Base-by-base conservation (phyloP, 1,140 invertebrate genomes). In the Drosophila quadrilineata region DNA sequence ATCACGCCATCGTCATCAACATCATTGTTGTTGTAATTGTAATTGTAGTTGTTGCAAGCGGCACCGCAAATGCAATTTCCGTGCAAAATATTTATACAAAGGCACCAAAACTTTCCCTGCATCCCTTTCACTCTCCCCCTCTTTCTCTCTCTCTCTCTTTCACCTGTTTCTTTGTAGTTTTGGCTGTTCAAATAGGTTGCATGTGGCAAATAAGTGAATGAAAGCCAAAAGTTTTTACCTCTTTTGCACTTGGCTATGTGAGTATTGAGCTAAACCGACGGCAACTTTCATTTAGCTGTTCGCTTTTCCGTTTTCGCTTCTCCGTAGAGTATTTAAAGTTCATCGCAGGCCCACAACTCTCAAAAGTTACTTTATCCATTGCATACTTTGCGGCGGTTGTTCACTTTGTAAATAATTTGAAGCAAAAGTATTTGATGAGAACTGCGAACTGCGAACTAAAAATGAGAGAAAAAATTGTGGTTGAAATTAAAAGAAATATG, bases 361-460 rank as follows among this genome's bases (percentile, higher is more conserved):
- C 50, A 60, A 52, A 35, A 65, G 71, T 58, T 58, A 10, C 28
- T 41, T 40, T 31, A 3, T 24, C 19, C 38, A 53, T 31, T 59
- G 72, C 53, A 59, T 75, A 71, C 45, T 75, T 57, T 71, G 72
- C 33, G 59, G 59, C 60, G 50, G 56, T 75, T 36, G 40, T 8
- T 16, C 48, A 68, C 68, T 76, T 77, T 62, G 57, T 22, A 56
- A 49, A 54, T 41, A 58, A 21, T 43, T 5, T 45, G 17, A 19
- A 54, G 19, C 48, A 53, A 58, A 62, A 62, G 58, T 35, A 62
- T 50, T 64, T 10, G 2, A 6, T 19, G 16, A 50, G 21, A 53
- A 45, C 46, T 31, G n/a, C n/a, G n/a, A n/a, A n/a, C n/a, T n/a
- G n/a, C n/a, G n/a, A n/a, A n/a, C n/a, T n/a, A n/a, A n/a, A n/a